These are phyloP conservation scores for Drosophila ananassae DNA, from an alignment of 1,140 invertebrate species.

Conservation along the genomic window DNA sequence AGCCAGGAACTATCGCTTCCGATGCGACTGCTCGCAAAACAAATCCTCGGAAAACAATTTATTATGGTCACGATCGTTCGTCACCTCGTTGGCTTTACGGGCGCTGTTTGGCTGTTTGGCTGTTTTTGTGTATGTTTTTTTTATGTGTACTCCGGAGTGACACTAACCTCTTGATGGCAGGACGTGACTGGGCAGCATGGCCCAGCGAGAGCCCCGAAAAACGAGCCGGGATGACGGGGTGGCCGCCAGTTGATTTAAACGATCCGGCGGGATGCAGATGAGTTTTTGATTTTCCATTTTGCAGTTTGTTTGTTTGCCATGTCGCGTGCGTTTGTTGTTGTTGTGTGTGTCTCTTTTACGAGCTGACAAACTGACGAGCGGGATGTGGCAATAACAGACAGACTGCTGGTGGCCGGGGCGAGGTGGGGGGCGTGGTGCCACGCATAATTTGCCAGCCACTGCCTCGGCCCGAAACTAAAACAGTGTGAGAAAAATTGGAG, in stretches of 20 bases:
- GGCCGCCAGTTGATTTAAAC: conserved; percentile 53
- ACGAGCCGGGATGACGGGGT: not conserved
- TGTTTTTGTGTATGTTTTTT: not conserved
- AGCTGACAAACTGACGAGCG: conserved; percentile 61
- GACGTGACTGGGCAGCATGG: conserved; percentile 44
- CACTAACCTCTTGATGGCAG: conserved; percentile 39
- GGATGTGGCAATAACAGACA: conserved; percentile 20
- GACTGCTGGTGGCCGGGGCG: too few relatives aligned
- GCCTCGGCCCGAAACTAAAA: not conserved
- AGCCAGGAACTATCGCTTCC: not conserved
- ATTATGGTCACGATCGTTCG: conserved; percentile 56
- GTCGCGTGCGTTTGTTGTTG: conserved; percentile 19
- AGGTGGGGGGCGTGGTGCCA: conserved; percentile 12
- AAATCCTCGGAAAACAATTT: conserved; percentile 23
- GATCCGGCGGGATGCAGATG: conserved; percentile 55
- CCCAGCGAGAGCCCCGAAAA: not conserved
- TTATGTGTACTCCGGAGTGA: conserved; percentile 20
- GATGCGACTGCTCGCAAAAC: not conserved
- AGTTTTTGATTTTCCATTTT: conserved; percentile 57
- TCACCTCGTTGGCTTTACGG: conserved; percentile 53
- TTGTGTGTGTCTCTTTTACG: conserved; percentile 54
- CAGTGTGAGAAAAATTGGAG: not conserved
- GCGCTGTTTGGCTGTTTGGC: not conserved
- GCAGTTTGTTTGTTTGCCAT: conserved; percentile 17
- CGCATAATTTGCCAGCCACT: conserved; percentile 70